phyloP scores from a whole-genome alignment of 2,797 vertebrate species.

The Premnoplex brunnescens region DNA sequence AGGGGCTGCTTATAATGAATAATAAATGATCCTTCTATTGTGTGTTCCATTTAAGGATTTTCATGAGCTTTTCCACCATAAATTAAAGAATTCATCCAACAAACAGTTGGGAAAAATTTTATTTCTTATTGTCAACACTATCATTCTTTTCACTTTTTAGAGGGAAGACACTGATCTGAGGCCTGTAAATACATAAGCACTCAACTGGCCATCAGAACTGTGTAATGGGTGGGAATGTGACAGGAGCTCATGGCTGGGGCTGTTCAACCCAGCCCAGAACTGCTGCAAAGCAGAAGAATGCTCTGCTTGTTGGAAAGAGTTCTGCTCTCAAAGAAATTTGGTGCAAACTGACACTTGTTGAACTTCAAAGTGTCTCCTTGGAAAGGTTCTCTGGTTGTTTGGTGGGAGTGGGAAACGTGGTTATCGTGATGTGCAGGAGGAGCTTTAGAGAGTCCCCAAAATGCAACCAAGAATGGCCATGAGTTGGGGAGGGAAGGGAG shows the following conservation, averaged over 20 bases:
- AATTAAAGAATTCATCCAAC: background rate
- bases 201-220: conserved; percentile 8
- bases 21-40: background rate
- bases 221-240: background rate
- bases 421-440: background rate
- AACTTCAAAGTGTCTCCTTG: background rate
- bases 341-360: background rate
- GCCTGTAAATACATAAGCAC: background rate
- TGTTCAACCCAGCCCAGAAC: background rate
- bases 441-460: background rate
- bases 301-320: background rate
- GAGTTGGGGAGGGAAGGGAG: background rate
- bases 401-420: background rate
- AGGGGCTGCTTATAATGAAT: background rate
- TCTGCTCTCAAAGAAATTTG: background rate
- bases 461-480: background rate
- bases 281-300: background rate
- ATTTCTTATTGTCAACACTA: background rate
- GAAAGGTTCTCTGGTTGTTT: background rate
- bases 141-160: background rate
- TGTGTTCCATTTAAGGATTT: background rate
- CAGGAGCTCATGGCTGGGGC: background rate
- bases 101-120: background rate
- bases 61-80: background rate
- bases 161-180: background rate